A percentile compares a stretch with the other conserved stretches of the same genome.
These are phyloP conservation scores for Motacilla tschutschensis DNA, from an alignment of 2,113 vertebrate genomes.

Conservation along the genomic window DNA sequence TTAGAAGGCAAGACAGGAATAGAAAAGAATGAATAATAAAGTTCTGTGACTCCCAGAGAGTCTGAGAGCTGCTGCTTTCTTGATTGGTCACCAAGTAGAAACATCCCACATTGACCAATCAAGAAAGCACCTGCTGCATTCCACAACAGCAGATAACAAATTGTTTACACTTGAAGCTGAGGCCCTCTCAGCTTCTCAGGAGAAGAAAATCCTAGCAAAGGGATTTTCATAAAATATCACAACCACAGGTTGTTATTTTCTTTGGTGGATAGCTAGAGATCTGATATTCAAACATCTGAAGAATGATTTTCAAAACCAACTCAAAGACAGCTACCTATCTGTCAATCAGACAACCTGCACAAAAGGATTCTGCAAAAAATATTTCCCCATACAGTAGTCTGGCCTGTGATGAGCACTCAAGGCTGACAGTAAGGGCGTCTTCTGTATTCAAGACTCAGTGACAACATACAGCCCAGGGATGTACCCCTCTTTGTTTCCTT, in stretches of 20 bases:
- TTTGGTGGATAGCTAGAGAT: neutral
- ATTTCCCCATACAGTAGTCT: neutral
- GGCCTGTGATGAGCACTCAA: neutral
- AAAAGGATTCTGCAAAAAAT: neutral
- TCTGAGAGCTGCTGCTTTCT: no score
- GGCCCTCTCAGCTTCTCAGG: no score
- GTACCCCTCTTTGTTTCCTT: neutral
- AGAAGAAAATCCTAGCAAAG: no score
- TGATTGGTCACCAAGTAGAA: no score
- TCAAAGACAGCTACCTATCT: neutral
- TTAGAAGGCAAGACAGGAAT: no score
- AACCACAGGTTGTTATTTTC: neutral
- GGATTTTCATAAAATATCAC: no score
- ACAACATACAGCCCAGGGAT: accelerated
- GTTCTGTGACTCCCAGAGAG: no score
- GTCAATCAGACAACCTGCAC: neutral
- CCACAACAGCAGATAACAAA: no score
- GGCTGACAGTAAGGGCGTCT: neutral
- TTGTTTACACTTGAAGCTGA: no score
- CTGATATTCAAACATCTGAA: neutral
- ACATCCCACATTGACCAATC: no score
- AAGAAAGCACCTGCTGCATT: no score
- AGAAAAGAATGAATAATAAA: no score
- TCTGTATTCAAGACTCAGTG: neutral
- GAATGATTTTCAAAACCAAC: neutral